phyloP scores from a whole-genome alignment of 2,797 vertebrate species.

The Psittacula echo region DNA sequence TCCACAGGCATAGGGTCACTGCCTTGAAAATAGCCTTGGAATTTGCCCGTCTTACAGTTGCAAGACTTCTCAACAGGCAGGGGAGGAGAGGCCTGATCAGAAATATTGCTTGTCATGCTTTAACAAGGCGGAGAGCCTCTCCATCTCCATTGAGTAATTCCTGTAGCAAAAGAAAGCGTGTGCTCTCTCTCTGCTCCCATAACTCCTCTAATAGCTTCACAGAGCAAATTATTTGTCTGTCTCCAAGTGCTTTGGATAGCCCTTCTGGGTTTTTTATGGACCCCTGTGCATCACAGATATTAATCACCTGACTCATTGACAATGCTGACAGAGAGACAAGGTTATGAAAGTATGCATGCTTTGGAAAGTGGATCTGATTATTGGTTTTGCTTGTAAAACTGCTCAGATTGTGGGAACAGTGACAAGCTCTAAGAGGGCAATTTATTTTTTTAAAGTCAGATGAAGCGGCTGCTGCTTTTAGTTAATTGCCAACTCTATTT shows the following conservation, averaged over 20 bases:
- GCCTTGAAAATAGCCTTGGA: background rate
- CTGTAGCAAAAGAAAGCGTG: background rate
- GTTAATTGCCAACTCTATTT: slow-evolving; percentile 52
- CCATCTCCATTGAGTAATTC: background rate
- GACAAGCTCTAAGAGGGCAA: slow-evolving; percentile 37
- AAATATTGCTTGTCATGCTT: background rate
- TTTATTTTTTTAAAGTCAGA: slow-evolving; percentile 34
- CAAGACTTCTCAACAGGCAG: background rate
- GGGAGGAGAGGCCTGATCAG: background rate
- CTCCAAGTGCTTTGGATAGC: background rate
- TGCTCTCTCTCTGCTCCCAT: background rate
- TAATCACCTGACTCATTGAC: slow-evolving; percentile 22
- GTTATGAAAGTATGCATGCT: background rate
- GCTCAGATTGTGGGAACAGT: slow-evolving; percentile 37
- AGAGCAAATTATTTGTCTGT: background rate
- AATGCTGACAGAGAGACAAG: slow-evolving; percentile 28
- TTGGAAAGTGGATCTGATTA: slow-evolving; percentile 3
- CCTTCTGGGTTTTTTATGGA: background rate
- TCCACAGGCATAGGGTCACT: fast-evolving
- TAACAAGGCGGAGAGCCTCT: background rate
- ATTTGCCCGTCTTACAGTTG: background rate
- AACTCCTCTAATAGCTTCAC: background rate
- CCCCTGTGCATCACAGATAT: background rate
- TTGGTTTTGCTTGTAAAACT: slow-evolving; percentile 52
- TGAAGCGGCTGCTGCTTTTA: slow-evolving; percentile 54